Conservation (phyloP, 30 jellyfish, hydroid and myxozoan genomes). For the Chironex yamaguchii region DNA sequence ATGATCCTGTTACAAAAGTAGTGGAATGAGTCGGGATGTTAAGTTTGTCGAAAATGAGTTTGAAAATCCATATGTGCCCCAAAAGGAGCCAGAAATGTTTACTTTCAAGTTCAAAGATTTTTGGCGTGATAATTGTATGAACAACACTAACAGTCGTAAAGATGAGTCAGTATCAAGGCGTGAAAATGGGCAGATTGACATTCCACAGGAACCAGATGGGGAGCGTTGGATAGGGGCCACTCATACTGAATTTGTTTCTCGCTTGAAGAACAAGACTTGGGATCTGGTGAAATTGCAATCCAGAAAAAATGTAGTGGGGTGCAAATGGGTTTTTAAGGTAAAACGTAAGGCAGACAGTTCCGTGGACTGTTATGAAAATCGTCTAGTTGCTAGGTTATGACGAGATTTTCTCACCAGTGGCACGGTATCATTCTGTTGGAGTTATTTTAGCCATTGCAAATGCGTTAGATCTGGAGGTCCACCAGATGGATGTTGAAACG, state of each 20-base stretch:
- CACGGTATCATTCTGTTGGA: constrained; percentile 24
- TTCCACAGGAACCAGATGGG: too few relatives aligned
- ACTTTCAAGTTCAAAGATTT: too few relatives aligned
- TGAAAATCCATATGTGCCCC: too few relatives aligned
- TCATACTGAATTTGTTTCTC: constrained; percentile 22
- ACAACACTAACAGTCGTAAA: too few relatives aligned
- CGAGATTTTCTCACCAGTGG: constrained; percentile 57
- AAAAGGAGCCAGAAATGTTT: too few relatives aligned
- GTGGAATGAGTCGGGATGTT: constrained; percentile 29
- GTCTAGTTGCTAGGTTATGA: constrained; percentile 51
- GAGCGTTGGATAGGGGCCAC: constrained; percentile 47
- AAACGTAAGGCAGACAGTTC: constrained; percentile 56
- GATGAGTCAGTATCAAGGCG: too few relatives aligned
- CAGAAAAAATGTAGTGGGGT: constrained; percentile 15
- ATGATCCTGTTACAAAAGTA: constrained; percentile 37
- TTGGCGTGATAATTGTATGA: too few relatives aligned
- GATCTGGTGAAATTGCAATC: constrained; percentile 27
- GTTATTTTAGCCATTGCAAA: constrained; percentile 33
- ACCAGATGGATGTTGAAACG: constrained; percentile 39
- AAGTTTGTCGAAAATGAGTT: constrained; percentile 22
- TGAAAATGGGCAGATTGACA: too few relatives aligned
- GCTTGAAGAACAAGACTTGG: constrained; percentile 38
- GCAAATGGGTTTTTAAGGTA: constrained; percentile 68
- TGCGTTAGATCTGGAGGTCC: constrained; percentile 27
- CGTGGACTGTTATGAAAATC: constrained; percentile 56